phyloP scores from a whole-genome alignment of 1,140 invertebrate genomes.

The Aphidius gifuensis region DNA sequence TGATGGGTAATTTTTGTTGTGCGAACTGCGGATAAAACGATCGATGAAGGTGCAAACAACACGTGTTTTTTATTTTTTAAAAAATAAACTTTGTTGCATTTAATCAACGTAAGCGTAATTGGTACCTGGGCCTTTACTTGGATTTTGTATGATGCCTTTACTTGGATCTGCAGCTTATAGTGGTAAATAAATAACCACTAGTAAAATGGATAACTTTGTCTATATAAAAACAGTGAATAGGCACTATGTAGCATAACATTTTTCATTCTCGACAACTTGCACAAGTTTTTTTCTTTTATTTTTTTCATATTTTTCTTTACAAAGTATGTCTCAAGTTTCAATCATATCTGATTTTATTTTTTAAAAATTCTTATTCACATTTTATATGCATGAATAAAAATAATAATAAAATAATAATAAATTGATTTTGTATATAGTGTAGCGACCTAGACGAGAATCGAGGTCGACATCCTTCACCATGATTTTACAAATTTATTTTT shows the following conservation, averaged over 20 bases:
- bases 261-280: conserved; percentile 34
- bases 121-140: conserved; percentile 13
- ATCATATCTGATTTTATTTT: conserved; percentile 17
- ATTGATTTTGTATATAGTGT: neutral
- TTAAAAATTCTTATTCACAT: neutral
- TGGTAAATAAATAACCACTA: conserved; percentile 5
- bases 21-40: conserved; percentile 2
- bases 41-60: neutral
- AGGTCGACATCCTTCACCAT: conserved; percentile 13
- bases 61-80: too few species aligned
- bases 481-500: too few species aligned
- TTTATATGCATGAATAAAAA: too few species aligned
- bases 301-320: neutral
- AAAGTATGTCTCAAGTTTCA: conserved; percentile 16
- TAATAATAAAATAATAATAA: too few species aligned
- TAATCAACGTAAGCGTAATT: conserved; percentile 29
- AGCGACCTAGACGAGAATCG: conserved; percentile 21
- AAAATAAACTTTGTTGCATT: conserved; percentile 15
- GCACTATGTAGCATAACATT: neutral
- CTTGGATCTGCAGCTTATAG: neutral
- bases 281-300: conserved; percentile 25
- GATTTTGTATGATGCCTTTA: neutral
- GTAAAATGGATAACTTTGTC: conserved; percentile 4
- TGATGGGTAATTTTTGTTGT: neutral
- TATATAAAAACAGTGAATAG: neutral